Conservation (phyloP, 2,888 invertebrate genomes). For the Dorcus hopei region DNA sequence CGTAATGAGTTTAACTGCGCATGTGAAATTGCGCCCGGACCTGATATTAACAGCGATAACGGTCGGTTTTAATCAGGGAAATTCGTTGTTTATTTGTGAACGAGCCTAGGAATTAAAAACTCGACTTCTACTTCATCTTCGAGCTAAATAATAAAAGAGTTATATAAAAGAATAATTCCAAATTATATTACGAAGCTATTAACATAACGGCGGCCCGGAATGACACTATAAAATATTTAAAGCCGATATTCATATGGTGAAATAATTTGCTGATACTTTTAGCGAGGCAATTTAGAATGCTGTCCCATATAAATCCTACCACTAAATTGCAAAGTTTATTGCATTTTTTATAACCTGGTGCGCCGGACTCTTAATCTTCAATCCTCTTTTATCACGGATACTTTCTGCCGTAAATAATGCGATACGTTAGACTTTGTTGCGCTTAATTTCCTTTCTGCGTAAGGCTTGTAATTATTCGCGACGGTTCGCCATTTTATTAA, state of each 20-base stretch:
- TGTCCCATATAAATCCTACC: not conserved
- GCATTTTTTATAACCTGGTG: not conserved
- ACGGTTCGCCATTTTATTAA: too few relatives aligned
- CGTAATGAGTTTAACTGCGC: too few relatives aligned
- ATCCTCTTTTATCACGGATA: not conserved
- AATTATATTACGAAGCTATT: not conserved
- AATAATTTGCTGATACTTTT: slow-evolving; percentile 1
- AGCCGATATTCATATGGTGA: slow-evolving; percentile 1
- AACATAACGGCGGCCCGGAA: not conserved
- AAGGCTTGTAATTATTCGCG: not conserved
- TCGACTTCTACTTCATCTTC: not conserved
- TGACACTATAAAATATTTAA: slow-evolving; percentile 1
- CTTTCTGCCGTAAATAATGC: not conserved
- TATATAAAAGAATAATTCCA: slow-evolving; percentile 1
- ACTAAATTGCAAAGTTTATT: not conserved
- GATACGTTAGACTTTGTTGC: not conserved
- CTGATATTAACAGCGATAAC: too few relatives aligned
- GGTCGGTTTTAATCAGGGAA: too few relatives aligned
- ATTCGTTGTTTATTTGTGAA: too few relatives aligned
- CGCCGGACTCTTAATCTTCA: slow-evolving; percentile 1
- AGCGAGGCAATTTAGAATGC: not conserved
- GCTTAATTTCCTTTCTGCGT: not conserved
- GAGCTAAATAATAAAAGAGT: not conserved
- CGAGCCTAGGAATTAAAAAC: too few relatives aligned
- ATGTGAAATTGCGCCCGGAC: too few relatives aligned